Percentiles rank a stretch among this genome's conserved stretches.
Evolutionary conservation across 2,113 vertebrate species (phyloP).

Genomic region (Tursiops truncatus): DNA sequence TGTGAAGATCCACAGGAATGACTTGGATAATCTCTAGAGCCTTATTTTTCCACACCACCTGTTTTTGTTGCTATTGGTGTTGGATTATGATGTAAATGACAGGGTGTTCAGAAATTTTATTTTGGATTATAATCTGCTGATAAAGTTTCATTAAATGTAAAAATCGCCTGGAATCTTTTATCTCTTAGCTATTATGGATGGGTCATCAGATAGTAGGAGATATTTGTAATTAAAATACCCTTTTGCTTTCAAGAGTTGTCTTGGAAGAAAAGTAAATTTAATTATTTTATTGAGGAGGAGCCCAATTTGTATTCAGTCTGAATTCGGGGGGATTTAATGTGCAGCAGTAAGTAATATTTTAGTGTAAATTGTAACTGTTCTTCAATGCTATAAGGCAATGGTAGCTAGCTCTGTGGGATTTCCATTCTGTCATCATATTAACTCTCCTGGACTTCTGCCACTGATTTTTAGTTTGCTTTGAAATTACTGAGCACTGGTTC

Average conservation of each 20-base stretch:
- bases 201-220: conserved; percentile 71
- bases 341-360: conserved; percentile 49
- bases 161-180: conserved; percentile 83
- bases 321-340: conserved; percentile 44
- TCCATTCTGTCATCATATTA: conserved; percentile 39
- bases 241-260: conserved; percentile 68
- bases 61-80: conserved; percentile 82
- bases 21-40: conserved; percentile 82
- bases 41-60: conserved; percentile 83
- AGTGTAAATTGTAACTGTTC: conserved; percentile 66
- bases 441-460: conserved; percentile 31
- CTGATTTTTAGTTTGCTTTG: conserved; percentile 18
- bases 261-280: conserved; percentile 71
- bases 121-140: conserved; percentile 84
- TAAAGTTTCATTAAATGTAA: conserved; percentile 86
- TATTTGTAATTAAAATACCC: conserved; percentile 73
- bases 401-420: neutral
- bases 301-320: conserved; percentile 33
- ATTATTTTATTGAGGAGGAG: conserved; percentile 59
- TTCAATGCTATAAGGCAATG: neutral
- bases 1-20: conserved; percentile 77
- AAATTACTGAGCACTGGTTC: conserved; percentile 57
- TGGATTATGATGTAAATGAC: conserved; percentile 83
- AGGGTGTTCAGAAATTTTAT: conserved; percentile 85
- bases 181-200: conserved; percentile 80